Conservation (phyloP, 2,888 invertebrate species). For the Linnaemya vulpina region DNA sequence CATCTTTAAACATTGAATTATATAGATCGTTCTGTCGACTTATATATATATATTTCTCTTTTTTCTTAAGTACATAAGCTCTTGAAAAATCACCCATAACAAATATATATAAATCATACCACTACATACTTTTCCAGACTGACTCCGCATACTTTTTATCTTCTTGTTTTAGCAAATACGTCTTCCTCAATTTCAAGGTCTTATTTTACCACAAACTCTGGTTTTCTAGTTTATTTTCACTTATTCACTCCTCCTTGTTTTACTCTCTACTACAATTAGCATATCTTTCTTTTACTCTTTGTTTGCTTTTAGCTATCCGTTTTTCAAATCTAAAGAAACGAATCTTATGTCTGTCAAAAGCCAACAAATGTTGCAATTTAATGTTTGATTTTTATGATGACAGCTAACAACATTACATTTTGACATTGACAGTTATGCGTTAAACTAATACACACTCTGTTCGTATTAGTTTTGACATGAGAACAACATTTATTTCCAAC, state of each 20-base stretch:
- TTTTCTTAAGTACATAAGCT: no score
- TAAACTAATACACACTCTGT: constrained; percentile 42
- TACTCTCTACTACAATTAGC: constrained; percentile 14
- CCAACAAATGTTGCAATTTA: constrained; percentile 47
- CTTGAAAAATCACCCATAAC: no score
- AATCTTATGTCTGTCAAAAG: constrained; percentile 32
- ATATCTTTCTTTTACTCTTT: background rate
- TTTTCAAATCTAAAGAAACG: constrained; percentile 9
- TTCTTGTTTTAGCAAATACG: background rate
- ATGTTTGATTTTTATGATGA: constrained; percentile 69
- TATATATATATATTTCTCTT: no score
- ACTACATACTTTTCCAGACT: background rate
- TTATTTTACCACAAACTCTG: background rate
- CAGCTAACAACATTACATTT: constrained; percentile 64
- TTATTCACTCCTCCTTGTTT: constrained; percentile 11
- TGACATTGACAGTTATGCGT: constrained; percentile 70
- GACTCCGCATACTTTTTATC: background rate
- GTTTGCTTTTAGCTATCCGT: background rate
- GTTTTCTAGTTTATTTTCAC: background rate
- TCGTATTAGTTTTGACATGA: background rate
- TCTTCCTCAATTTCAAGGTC: background rate
- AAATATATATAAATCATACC: no score
- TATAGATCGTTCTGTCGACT: no score
- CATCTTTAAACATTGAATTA: no score
- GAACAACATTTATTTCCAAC: constrained; percentile 14